phyloP scores from a whole-genome alignment of 2,888 invertebrate genomes.

The Candidula unifasciata region DNA sequence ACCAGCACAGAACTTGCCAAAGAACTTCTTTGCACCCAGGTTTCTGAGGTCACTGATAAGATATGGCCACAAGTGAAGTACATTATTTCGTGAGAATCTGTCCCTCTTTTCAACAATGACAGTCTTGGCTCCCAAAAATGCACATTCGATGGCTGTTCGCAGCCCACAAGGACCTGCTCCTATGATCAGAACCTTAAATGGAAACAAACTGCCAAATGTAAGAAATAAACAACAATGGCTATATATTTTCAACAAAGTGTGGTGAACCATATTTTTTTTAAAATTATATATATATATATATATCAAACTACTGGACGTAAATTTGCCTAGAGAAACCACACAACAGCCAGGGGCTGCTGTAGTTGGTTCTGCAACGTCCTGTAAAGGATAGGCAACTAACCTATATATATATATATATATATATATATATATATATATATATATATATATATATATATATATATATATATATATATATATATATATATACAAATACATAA shows the following conservation, averaged over 20 bases:
- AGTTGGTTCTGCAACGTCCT: too few species aligned
- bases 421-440: slow-evolving; percentile 14
- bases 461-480: slow-evolving; percentile 3
- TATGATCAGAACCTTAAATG: slow-evolving; percentile 86
- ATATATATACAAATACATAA: background rate
- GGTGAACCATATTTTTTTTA: too few species aligned
- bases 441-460: slow-evolving; percentile 16
- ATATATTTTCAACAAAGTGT: background rate
- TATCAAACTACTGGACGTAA: too few species aligned
- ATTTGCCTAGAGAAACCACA: too few species aligned
- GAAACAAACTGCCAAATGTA: background rate
- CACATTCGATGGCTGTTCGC: slow-evolving; percentile 96
- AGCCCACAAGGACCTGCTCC: slow-evolving; percentile 97
- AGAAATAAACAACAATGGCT: background rate
- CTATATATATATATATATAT: background rate
- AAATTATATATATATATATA: too few species aligned
- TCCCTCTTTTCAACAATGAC: slow-evolving; percentile 95
- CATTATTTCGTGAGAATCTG: slow-evolving; percentile 88
- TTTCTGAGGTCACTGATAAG: slow-evolving; percentile 95
- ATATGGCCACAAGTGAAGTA: slow-evolving; percentile 98
- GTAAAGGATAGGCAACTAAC: too few species aligned
- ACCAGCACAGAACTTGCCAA: slow-evolving; percentile 98
- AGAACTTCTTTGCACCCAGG: slow-evolving; percentile 98
- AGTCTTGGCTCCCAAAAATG: slow-evolving; percentile 95
- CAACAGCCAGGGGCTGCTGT: too few species aligned